Evolutionary conservation across 2,797 vertebrate genomes (phyloP), one percentile per base, ranked within the genome.

Genomic region (Smutsia temminckii): DNA sequence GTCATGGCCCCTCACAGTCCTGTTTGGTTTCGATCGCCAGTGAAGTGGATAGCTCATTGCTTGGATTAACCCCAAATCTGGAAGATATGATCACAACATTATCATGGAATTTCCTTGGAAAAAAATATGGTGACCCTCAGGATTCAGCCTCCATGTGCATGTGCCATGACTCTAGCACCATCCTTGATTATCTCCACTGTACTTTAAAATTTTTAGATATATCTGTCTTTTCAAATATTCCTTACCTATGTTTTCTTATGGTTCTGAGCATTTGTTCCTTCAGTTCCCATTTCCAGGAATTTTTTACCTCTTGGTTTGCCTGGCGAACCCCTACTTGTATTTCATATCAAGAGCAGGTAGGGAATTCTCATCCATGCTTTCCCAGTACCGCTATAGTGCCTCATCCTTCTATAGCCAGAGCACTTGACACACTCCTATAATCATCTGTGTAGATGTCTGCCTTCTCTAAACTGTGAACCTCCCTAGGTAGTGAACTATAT

Each of bases 301-400:
- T 27, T 25, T 59, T 57, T 86, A 51, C 37, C 13, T 49, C 14
- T 34, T 34, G 2, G 17, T 21, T 66, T 92, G n/a, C 55, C 20
- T 75, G 27, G 40, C 49, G 57, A 93, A 42, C 8, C 20, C 29
- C 2, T 74, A 49, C 53, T 61, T 8, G 1, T 25, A 29, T 51
- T 32, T 69, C 21, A 5, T 16, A 0, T 89, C 16, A 13, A 69
- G 29, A 75, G 4, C 8, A 63, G 42, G 20, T 11, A 25, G 49
- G 18, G 46, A 6, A 61, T 66, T 80, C 77, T 40, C 32, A 64
- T 27, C 27, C 59, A 6, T 0, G 2, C 1, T 21, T 25, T 57
- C 29, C 4, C 0, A 6, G 4, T 14, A 5, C 51, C 42, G 0
- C 46, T 3, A 4, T 0, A 8, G 8, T 0, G 2, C 23, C 49